These are phyloP conservation scores for Ophiothrix spiculata DNA, from an alignment of 35 echinoderm and acorn worm genomes.

Conservation along the genomic window DNA sequence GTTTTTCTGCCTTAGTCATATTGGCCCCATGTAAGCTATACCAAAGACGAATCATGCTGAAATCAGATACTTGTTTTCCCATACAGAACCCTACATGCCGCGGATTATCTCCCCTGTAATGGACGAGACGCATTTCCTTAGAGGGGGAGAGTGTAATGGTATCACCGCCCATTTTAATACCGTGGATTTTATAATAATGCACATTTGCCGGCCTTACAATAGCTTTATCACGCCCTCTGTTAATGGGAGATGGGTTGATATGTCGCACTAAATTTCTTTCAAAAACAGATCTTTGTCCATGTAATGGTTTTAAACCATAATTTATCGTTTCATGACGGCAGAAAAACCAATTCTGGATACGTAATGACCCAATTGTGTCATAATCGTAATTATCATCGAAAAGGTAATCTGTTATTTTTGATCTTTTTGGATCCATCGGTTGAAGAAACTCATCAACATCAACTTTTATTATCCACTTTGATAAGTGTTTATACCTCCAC, in stretches of 20 bases:
- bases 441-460: conserved; percentile 86
- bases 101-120: conserved; percentile 81
- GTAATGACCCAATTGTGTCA: conserved; percentile 23
- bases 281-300: conserved; percentile 38
- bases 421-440: conserved; percentile 57
- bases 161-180: conserved; percentile 71
- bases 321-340: neutral
- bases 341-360: conserved; percentile 56
- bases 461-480: conserved; percentile 72
- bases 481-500: conserved; percentile 50
- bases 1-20: neutral
- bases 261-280: conserved; percentile 58
- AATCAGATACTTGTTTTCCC: conserved; percentile 53
- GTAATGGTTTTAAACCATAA: conserved; percentile 25
- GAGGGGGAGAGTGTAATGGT: conserved; percentile 47
- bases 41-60: conserved; percentile 78
- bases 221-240: conserved; percentile 79
- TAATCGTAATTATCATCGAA: neutral
- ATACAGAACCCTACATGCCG: conserved; percentile 53
- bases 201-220: conserved; percentile 61
- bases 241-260: conserved; percentile 41
- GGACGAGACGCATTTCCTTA: conserved; percentile 71
- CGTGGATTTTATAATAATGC: conserved; percentile 92
- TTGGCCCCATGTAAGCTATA: neutral
- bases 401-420: conserved; percentile 53